phyloP scores from a whole-genome alignment of 2,888 invertebrate genomes.

The Stenichneumon culpator region DNA sequence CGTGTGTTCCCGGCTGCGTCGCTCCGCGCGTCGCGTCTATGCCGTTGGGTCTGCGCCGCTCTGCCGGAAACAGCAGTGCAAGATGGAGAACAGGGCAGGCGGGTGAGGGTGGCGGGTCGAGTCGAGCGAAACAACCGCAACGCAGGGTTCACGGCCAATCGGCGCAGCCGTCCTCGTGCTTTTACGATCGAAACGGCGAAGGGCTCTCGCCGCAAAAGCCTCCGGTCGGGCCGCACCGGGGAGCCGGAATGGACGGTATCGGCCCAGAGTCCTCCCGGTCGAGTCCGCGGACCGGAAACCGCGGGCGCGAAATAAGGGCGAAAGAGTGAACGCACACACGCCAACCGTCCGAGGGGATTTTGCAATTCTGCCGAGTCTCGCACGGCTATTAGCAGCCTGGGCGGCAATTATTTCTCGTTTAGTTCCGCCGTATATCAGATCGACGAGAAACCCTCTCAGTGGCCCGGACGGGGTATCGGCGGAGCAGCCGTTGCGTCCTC shows the following conservation, averaged over 20 bases:
- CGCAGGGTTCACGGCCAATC: slow-evolving; percentile 60
- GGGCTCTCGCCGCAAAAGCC: slow-evolving; percentile 47
- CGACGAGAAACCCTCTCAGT: slow-evolving; percentile 48
- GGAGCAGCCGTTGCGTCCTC: slow-evolving; percentile 59
- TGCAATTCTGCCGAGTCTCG: slow-evolving; percentile 37
- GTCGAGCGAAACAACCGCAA: slow-evolving; percentile 24
- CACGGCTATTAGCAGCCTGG: slow-evolving; percentile 28
- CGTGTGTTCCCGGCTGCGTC: neutral
- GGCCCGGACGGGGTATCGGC: neutral
- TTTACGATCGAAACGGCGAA: slow-evolving; percentile 58
- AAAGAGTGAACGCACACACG: neutral
- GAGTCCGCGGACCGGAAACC: slow-evolving; percentile 5
- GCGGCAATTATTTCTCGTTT: slow-evolving; percentile 72
- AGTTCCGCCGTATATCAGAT: slow-evolving; percentile 70
- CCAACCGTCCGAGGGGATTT: neutral
- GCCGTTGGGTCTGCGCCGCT: neutral
- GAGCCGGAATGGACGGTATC: neutral
- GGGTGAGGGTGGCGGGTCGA: neutral
- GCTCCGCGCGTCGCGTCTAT: slow-evolving; percentile 53
- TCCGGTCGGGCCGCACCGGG: slow-evolving; percentile 9
- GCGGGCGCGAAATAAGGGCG: slow-evolving; percentile 31
- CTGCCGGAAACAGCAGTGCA: slow-evolving; percentile 4
- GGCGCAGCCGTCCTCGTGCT: slow-evolving; percentile 33
- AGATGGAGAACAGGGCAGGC: neutral
- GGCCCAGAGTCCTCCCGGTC: neutral